Evolutionary conservation across 2,113 vertebrate genomes (phyloP).

Genomic region (Colaptes auratus): DNA sequence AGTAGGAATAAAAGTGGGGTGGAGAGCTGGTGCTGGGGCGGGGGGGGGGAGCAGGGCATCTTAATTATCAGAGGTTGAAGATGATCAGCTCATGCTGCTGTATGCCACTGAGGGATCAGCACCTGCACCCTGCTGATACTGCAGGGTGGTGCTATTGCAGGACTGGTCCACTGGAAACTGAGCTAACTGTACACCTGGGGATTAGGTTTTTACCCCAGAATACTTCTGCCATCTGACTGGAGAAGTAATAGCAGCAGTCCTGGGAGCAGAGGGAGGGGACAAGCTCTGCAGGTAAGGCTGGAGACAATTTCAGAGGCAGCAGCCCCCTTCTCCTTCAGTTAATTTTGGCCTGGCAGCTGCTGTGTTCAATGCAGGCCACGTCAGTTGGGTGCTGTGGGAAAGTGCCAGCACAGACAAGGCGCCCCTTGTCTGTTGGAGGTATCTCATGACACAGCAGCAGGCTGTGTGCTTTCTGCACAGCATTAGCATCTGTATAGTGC

Average conservation of each 20-base stretch:
- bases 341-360: background rate
- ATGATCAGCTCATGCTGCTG: background rate
- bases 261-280: background rate
- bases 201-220: background rate
- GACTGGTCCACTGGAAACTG: background rate
- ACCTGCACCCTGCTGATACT: background rate
- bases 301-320: background rate
- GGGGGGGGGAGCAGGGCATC: background rate
- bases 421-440: background rate
- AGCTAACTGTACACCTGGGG: background rate
- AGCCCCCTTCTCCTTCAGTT: background rate
- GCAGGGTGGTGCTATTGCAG: accelerated
- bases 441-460: accelerated
- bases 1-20: background rate
- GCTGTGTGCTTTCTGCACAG: background rate
- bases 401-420: background rate
- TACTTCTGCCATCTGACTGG: accelerated
- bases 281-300: background rate
- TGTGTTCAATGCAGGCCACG: background rate
- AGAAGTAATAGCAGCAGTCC: background rate
- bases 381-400: background rate
- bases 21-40: accelerated
- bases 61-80: background rate
- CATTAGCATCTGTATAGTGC: no score
- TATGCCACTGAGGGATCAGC: background rate